Conservation (phyloP, 2,113 vertebrate genomes). For the Ondatra zibethicus region DNA sequence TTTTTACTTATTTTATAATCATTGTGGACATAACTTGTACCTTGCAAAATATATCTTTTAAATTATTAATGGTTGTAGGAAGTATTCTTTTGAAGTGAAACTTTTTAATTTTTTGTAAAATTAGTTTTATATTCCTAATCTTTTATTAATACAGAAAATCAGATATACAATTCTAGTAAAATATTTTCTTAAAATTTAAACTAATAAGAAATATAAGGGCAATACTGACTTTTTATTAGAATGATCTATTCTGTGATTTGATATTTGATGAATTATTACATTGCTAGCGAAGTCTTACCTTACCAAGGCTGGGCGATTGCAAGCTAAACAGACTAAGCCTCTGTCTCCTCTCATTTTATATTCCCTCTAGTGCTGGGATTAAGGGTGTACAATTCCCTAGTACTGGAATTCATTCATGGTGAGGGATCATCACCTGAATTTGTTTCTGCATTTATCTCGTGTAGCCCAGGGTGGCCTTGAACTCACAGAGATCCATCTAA, state of each 20-base stretch:
- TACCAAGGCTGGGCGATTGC: no score
- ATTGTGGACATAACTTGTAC: neutral
- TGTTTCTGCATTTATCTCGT: no score
- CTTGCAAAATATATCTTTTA: slow-evolving; percentile 8
- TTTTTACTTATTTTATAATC: slow-evolving; percentile 50
- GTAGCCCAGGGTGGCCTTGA: no score
- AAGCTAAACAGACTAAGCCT: no score
- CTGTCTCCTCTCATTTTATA: no score
- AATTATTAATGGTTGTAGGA: slow-evolving; percentile 29
- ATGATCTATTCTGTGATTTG: neutral
- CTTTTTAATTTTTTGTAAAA: slow-evolving; percentile 19
- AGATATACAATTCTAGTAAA: neutral
- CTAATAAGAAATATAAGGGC: neutral
- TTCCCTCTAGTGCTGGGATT: no score
- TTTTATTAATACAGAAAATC: neutral
- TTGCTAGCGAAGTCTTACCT: neutral
- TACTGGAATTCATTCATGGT: no score
- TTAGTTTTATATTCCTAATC: slow-evolving; percentile 28
- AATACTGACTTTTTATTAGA: neutral
- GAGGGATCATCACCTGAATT: no score
- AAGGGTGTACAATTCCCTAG: no score
- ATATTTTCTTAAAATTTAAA: slow-evolving; percentile 29
- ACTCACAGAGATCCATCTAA: no score
- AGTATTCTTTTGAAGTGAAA: slow-evolving; percentile 40
- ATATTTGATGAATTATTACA: slow-evolving; percentile 22